Evolutionary conservation across 2,888 invertebrate genomes (phyloP), one percentile per base, ranked within the genome.

Genomic region (Erpobdella octoculata): DNA sequence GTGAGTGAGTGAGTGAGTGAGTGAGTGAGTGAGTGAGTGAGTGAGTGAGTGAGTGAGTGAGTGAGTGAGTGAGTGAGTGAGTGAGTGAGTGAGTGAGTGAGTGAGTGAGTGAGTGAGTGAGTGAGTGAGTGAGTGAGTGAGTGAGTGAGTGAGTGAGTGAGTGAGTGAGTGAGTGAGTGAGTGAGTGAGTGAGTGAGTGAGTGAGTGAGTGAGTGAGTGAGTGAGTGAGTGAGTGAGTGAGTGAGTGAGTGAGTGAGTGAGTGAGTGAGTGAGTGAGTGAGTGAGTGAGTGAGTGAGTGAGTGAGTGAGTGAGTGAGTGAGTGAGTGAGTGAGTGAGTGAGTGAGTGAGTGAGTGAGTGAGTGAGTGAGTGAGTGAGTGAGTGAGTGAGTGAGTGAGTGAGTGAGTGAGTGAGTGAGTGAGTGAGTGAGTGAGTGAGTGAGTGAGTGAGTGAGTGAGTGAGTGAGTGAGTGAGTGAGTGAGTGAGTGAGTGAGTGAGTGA

Each of bases 41-140:
- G 48, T 48, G 68, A n/a, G 46, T 28, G 4, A 12, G 31, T 48
- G 53, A 33, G 53, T 37, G 38, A 25, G 31, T 37, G 67, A 35
- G 67, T 21, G 31, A 46, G 41, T n/a, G 35, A 37, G 35, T n/a
- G 3, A 21, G 35, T 33, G 21, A 36, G 41, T 41, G 67, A 28
- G 38, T 37, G 41, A 38, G 67, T 67, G 67, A 67, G 67, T 41
- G 67, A 25, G 67, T 67, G 38, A 38, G 67, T 67, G 67, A 36
- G 41, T 18, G 31, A 41, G 21, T 38, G 38, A 36, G 38, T n/a
- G n/a, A 21, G 38, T 38, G n/a, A 25, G 38, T 67, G 67, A 25
- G 67, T 67, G 67, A 18, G 38, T 37, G 67, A n/a, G 67, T 37
- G 41, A 25, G 41, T 37, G 6, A 25, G 46, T n/a, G 2, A 36